Conservation (phyloP, 2,888 invertebrate species). For the Drosophila colorata region DNA sequence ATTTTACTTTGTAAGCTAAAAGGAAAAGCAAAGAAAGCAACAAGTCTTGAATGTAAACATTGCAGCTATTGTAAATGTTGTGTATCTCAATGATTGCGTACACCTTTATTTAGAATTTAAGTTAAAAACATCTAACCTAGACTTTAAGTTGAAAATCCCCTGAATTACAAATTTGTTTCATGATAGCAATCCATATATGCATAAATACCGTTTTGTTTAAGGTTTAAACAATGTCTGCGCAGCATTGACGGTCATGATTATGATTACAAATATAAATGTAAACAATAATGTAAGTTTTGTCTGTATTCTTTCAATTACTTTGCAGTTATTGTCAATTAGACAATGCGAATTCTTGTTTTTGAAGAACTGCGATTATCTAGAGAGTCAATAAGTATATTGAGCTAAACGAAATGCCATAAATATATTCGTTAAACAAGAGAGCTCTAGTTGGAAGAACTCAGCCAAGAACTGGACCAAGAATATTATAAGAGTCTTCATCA, state of each 20-base stretch:
- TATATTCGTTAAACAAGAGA: too few species aligned
- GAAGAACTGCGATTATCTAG: too few species aligned
- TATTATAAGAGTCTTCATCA: too few species aligned
- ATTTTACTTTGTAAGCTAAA: constrained; percentile 6
- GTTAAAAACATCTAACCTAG: background rate
- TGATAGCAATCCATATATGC: background rate
- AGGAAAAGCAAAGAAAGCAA: background rate
- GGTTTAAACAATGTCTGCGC: background rate
- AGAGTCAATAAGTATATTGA: too few species aligned
- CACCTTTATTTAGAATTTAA: background rate
- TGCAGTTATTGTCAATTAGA: too few species aligned
- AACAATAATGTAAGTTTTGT: background rate
- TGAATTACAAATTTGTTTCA: constrained; percentile 2
- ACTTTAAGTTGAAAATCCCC: background rate
- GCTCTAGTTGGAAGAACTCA: too few species aligned
- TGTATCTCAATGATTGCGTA: constrained; percentile 5
- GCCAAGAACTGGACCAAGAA: too few species aligned
- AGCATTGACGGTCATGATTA: constrained; percentile 5
- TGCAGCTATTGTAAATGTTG: background rate
- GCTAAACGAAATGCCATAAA: too few species aligned
- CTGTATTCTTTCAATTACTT: background rate
- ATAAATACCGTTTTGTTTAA: background rate
- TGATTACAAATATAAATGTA: constrained; percentile 1
- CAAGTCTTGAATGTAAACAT: background rate
- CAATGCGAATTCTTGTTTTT: too few species aligned